Conservation (phyloP, 2,797 vertebrate species). For the Austrolebias charrua region DNA sequence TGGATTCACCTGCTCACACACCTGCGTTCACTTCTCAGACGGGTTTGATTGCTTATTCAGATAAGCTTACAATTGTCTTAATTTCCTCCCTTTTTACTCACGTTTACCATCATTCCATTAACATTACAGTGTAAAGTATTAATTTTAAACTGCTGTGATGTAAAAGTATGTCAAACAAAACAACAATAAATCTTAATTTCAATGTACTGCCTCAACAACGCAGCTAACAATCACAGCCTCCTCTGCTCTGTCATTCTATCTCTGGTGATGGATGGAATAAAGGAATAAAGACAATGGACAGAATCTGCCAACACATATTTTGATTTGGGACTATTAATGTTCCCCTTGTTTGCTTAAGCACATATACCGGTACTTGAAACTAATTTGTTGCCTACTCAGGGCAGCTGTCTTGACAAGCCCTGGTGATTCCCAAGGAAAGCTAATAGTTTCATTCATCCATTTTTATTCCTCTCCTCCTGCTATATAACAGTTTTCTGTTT, state of each 20-base stretch:
- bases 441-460: slow-evolving; percentile 68
- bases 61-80: slow-evolving; percentile 17
- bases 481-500: slow-evolving; percentile 46
- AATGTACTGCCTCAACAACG: slow-evolving; percentile 5
- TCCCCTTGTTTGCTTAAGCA: slow-evolving; percentile 71
- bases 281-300: slow-evolving; percentile 57
- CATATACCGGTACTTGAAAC: slow-evolving; percentile 77
- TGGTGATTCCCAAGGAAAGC: slow-evolving; percentile 75
- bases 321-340: slow-evolving; percentile 78
- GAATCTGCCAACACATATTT: slow-evolving; percentile 70
- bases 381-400: slow-evolving; percentile 75
- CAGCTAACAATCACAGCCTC: slow-evolving; percentile 20
- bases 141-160: not conserved
- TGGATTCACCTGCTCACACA: slow-evolving; percentile 26
- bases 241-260: slow-evolving; percentile 31
- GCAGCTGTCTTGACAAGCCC: slow-evolving; percentile 72
- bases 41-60: slow-evolving; percentile 23
- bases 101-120: slow-evolving; percentile 19
- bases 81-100: slow-evolving; percentile 3
- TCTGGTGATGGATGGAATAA: slow-evolving; percentile 58
- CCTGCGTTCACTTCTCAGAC: slow-evolving; percentile 27
- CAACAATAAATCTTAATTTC: slow-evolving; percentile 12
- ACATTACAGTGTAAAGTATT: slow-evolving; percentile 2
- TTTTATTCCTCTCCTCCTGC: slow-evolving; percentile 40
- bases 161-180: slow-evolving; percentile 6